Conservation (phyloP, 1,140 invertebrate species). For the Drosophila guanche region DNA sequence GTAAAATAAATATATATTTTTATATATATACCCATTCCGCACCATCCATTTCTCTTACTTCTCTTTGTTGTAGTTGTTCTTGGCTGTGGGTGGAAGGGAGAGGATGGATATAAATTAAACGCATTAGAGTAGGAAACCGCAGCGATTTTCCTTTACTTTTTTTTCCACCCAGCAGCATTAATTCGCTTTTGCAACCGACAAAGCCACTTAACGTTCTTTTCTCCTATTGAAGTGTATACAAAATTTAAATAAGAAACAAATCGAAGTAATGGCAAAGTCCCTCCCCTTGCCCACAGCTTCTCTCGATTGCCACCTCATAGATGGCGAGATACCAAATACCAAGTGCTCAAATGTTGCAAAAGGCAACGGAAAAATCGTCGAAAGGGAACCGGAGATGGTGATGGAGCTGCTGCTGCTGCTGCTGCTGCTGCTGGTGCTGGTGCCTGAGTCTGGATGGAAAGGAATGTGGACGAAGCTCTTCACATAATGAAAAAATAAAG, state of each 20-base stretch:
- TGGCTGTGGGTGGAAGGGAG: constrained; percentile 22
- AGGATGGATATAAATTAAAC: constrained; percentile 75
- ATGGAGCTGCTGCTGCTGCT: too few relatives aligned
- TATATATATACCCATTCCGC: constrained; percentile 53
- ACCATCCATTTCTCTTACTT: constrained; percentile 47
- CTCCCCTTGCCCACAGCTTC: neutral
- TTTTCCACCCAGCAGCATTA: constrained; percentile 51
- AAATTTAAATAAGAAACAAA: constrained; percentile 82
- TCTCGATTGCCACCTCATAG: neutral
- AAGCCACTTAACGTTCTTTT: constrained; percentile 67
- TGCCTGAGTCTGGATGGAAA: neutral
- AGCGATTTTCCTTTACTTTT: constrained; percentile 59
- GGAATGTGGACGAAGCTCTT: constrained; percentile 40
- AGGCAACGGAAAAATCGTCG: constrained; percentile 40
- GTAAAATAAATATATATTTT: constrained; percentile 82
- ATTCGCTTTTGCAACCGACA: constrained; percentile 74
- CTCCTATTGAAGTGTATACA: constrained; percentile 54
- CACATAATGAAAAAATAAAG: constrained; percentile 63
- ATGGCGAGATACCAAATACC: constrained; percentile 63
- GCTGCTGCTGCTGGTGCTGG: too few relatives aligned
- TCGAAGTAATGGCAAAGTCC: constrained; percentile 67
- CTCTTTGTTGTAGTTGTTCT: constrained; percentile 60
- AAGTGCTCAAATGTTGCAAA: constrained; percentile 73
- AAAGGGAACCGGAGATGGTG: neutral
- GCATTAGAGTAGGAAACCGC: constrained; percentile 79